Conservation (phyloP, 1,140 invertebrate species). For the Parapsyche elsis region DNA sequence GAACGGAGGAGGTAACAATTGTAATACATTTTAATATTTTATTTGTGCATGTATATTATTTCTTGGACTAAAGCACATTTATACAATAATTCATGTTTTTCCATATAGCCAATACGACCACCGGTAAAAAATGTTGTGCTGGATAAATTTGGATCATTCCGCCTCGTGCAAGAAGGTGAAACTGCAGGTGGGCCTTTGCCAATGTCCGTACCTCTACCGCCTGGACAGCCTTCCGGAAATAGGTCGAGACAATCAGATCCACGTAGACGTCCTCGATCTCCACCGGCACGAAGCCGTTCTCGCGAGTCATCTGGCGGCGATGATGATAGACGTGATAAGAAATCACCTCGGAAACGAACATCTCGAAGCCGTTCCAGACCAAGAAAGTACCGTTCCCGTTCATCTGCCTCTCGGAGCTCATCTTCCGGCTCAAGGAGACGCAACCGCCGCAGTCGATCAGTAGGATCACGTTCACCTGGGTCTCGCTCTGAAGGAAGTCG, state of each 20-base stretch:
- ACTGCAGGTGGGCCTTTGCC: conserved; percentile 51
- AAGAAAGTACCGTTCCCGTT: conserved; percentile 66
- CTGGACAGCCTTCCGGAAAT: conserved; percentile 60
- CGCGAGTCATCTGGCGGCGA: conserved; percentile 68
- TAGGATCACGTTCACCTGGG: conserved; percentile 62
- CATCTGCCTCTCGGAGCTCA: conserved; percentile 66
- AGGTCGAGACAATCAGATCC: conserved; percentile 66
- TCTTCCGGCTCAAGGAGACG: conserved; percentile 67
- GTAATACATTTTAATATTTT: conserved; percentile 19
- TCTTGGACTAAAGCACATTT: not conserved
- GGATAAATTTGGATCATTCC: conserved; percentile 76
- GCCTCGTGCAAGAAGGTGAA: conserved; percentile 68
- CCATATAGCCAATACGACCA: conserved; percentile 55
- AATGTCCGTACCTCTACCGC: conserved; percentile 57
- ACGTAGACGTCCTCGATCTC: conserved; percentile 62
- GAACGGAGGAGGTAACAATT: conserved; percentile 59
- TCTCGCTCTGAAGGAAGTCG: conserved; percentile 68
- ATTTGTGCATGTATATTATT: not conserved
- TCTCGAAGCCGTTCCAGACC: conserved; percentile 68
- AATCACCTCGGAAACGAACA: conserved; percentile 62
- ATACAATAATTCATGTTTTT: conserved; percentile 4
- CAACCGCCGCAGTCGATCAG: conserved; percentile 63
- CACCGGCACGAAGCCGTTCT: conserved; percentile 61
- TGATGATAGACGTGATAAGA: conserved; percentile 62
- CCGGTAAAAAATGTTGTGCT: conserved; percentile 68